Evolutionary conservation across 2,113 vertebrate genomes (phyloP).

Genomic region (Oenanthe melanoleuca): DNA sequence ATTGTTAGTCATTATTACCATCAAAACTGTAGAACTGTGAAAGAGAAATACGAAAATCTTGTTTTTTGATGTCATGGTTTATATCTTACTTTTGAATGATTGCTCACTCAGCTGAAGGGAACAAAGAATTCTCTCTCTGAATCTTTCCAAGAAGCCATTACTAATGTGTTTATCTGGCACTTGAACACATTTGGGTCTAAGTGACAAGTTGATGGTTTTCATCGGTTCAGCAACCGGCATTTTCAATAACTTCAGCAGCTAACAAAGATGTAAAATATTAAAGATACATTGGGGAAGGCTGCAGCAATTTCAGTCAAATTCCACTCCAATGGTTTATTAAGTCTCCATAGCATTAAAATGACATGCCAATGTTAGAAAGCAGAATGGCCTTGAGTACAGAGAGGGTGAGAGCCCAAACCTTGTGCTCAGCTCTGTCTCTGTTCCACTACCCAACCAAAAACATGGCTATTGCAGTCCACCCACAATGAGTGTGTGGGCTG

Average conservation of each 20-base stretch:
- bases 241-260: neutral
- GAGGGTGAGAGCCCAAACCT: neutral
- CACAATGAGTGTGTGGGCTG: rapidly evolving
- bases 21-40: neutral
- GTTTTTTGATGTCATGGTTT: neutral
- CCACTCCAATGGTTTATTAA: neutral
- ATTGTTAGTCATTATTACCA: neutral
- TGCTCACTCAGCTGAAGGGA: neutral
- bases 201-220: neutral
- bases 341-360: neutral
- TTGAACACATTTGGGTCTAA: neutral
- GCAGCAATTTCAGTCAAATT: neutral
- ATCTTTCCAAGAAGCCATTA: neutral
- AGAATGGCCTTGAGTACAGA: neutral
- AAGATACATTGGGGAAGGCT: neutral
- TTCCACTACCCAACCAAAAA: neutral
- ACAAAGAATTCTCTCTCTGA: neutral
- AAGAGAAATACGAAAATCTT: neutral
- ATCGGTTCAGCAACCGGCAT: neutral
- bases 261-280: neutral
- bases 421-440: neutral
- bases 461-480: neutral
- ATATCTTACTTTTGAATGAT: neutral
- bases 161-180: neutral
- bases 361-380: neutral